phyloP scores from a whole-genome alignment of 2,888 invertebrate species.

The Lymantria monacha region DNA sequence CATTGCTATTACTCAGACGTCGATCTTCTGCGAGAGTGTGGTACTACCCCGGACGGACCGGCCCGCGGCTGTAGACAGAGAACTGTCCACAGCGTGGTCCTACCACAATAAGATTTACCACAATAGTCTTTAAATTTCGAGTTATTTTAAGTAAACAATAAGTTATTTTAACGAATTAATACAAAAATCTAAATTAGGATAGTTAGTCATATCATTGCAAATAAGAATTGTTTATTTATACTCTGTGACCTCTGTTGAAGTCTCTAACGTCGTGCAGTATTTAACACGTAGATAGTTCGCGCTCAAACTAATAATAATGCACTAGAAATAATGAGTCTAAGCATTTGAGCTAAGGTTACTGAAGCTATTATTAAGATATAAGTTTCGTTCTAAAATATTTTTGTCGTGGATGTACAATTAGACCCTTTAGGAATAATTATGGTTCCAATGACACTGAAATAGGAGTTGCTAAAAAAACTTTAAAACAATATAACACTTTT shows the following conservation, averaged over 20 bases:
- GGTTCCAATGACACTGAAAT: not conserved
- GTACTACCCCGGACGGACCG: too few relatives aligned
- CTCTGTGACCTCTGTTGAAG: conserved; percentile 13
- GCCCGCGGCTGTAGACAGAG: too few relatives aligned
- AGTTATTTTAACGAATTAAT: too few relatives aligned
- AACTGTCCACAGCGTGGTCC: too few relatives aligned
- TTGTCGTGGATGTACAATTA: conserved; percentile 65
- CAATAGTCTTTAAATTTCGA: too few relatives aligned
- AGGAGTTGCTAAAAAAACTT: not conserved
- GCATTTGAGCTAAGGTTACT: conserved; percentile 63
- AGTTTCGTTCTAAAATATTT: conserved; percentile 60
- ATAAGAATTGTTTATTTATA: not conserved
- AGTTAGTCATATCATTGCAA: not conserved
- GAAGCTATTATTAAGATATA: conserved; percentile 52
- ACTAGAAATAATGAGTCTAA: conserved; percentile 20
- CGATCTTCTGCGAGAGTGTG: too few relatives aligned
- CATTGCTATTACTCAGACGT: too few relatives aligned
- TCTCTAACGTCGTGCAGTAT: conserved; percentile 19
- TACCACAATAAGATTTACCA: too few relatives aligned
- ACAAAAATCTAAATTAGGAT: too few relatives aligned
- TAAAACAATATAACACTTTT: too few relatives aligned
- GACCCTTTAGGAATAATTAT: conserved; percentile 31
- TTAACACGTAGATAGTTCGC: conserved; percentile 17
- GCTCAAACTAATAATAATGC: conserved; percentile 23
- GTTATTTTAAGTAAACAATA: too few relatives aligned